Conservation (phyloP, 2,797 vertebrate genomes). For the Poecilia velifera region DNA sequence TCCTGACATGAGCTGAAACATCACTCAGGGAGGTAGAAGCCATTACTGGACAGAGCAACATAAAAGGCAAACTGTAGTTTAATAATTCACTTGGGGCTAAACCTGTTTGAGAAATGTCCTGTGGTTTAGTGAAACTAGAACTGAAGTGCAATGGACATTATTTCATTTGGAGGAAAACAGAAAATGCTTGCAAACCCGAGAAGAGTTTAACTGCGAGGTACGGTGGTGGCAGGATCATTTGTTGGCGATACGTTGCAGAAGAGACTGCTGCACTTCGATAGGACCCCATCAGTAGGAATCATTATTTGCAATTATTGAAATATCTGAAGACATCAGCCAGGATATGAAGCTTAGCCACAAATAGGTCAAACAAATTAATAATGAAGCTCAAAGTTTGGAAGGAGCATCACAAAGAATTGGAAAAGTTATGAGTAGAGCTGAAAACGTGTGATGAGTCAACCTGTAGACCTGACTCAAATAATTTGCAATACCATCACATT, state of each 20-base stretch:
- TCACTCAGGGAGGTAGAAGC: neutral
- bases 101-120: neutral
- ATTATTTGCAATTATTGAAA: neutral
- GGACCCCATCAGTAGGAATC: neutral
- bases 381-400: neutral
- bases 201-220: neutral
- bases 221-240: neutral
- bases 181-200: neutral
- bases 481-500: neutral
- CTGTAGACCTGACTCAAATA: neutral
- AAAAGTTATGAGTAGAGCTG: neutral
- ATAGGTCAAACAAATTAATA: neutral
- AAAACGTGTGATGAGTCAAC: neutral
- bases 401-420: neutral
- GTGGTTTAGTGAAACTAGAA: neutral
- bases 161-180: neutral
- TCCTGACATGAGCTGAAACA: neutral
- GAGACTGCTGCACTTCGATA: neutral
- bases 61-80: neutral
- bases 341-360: neutral
- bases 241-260: neutral
- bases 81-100: neutral
- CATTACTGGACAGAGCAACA: neutral
- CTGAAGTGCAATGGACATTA: neutral
- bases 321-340: neutral